Percentiles rank a stretch among this genome's conserved stretches.
These are phyloP conservation scores for Aphelinus certus DNA, from an alignment of 1,140 invertebrate species.

Conservation along the genomic window DNA sequence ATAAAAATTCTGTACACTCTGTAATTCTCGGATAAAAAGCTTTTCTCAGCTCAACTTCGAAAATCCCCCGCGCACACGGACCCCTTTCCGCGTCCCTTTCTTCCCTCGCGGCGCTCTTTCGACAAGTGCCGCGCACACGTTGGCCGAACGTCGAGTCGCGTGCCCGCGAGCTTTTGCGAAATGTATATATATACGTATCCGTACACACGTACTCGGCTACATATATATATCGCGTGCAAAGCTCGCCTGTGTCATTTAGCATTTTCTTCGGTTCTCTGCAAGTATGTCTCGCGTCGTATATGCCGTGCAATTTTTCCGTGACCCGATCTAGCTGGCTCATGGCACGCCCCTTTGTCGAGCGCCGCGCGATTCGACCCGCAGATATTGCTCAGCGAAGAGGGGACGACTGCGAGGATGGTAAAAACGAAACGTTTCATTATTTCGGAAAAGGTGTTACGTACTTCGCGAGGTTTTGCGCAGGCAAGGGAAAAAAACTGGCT, in stretches of 20 bases:
- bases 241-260: too few species aligned
- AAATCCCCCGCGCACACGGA: neutral
- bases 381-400: conserved; percentile 27
- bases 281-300: too few species aligned
- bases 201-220: neutral
- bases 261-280: too few species aligned
- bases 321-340: neutral
- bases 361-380: neutral
- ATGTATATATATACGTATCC: neutral
- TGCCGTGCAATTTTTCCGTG: conserved; percentile 6
- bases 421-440: conserved; percentile 23
- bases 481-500: too few species aligned
- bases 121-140: conserved; percentile 28
- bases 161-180: conserved; percentile 21
- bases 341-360: conserved; percentile 7
- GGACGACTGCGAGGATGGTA: neutral
- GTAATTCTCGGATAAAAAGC: conserved; percentile 32
- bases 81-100: neutral
- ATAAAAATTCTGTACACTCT: conserved; percentile 24
- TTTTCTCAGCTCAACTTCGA: conserved; percentile 19
- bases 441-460: conserved; percentile 24
- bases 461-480: conserved; percentile 10
- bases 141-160: conserved; percentile 13
- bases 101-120: neutral
- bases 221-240: neutral